Evolutionary conservation across 2,113 vertebrate genomes (phyloP).

Genomic region (Myxocyprinus asiaticus): DNA sequence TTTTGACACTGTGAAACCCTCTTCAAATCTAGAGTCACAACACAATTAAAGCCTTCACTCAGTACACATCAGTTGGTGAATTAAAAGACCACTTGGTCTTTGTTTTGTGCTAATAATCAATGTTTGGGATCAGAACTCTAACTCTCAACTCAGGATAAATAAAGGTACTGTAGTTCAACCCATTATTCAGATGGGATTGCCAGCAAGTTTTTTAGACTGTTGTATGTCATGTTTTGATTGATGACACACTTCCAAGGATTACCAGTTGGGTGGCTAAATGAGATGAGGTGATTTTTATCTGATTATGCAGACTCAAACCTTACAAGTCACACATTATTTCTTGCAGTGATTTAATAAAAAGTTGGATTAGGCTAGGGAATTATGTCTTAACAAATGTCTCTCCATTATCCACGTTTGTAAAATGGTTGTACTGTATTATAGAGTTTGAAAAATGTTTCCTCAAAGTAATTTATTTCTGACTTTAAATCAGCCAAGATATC

Average conservation of each 20-base stretch:
- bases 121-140: not conserved
- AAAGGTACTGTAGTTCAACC: not conserved
- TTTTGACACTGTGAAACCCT: not conserved
- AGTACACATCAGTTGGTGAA: not conserved
- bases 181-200: not conserved
- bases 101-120: not conserved
- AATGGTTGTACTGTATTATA: no score
- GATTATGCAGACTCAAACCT: conserved; percentile 3
- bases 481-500: no score
- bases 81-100: not conserved
- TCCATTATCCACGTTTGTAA: no score
- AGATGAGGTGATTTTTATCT: not conserved
- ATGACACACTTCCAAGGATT: conserved; percentile 10
- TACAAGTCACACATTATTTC: not conserved
- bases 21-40: not conserved
- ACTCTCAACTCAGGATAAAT: not conserved
- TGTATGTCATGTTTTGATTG: conserved; percentile 3
- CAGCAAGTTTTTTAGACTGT: not conserved
- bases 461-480: no score
- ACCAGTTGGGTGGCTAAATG: not conserved
- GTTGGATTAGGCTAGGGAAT: no score
- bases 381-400: no score
- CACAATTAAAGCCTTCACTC: not conserved
- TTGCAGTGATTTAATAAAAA: not conserved
- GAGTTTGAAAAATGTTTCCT: no score